Percentiles rank a stretch among this genome's conserved stretches.
These are phyloP conservation scores for Acanthisitta chloris DNA, from an alignment of 2,113 vertebrate species.

Conservation along the genomic window DNA sequence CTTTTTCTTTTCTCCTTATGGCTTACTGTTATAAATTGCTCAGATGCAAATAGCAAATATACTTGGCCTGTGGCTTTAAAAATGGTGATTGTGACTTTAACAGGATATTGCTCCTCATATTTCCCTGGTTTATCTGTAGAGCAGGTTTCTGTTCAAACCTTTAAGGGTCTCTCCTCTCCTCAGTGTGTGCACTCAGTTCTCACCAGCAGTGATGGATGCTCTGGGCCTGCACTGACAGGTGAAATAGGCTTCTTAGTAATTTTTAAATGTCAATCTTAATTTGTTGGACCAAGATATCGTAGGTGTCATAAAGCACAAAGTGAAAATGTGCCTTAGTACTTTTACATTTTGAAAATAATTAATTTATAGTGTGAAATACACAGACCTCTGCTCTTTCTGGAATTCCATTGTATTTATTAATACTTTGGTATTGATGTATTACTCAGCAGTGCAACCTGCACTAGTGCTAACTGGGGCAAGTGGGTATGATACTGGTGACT, in stretches of 20 bases:
- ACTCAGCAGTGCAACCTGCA: background rate
- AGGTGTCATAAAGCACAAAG: background rate
- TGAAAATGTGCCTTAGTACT: background rate
- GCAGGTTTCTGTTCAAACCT: constrained; percentile 20
- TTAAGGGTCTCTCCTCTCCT: background rate
- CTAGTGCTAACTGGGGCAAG: background rate
- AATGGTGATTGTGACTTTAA: background rate
- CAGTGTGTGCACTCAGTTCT: background rate
- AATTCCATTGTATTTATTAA: background rate
- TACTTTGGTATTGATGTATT: background rate
- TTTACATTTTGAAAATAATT: background rate
- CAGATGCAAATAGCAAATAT: constrained; percentile 2
- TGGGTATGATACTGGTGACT: accelerated
- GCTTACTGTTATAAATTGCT: background rate
- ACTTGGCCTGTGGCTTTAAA: constrained; percentile 19
- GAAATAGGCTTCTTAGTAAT: background rate
- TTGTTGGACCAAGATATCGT: background rate
- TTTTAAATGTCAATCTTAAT: constrained; percentile 35
- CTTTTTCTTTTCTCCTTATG: background rate
- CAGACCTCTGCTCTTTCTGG: background rate
- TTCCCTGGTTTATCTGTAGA: background rate
- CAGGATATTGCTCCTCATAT: background rate
- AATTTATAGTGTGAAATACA: background rate
- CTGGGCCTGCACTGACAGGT: background rate
- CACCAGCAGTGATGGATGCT: background rate